Evolutionary conservation across 2,888 invertebrate species (phyloP).

Genomic region (Pandemis heparana): DNA sequence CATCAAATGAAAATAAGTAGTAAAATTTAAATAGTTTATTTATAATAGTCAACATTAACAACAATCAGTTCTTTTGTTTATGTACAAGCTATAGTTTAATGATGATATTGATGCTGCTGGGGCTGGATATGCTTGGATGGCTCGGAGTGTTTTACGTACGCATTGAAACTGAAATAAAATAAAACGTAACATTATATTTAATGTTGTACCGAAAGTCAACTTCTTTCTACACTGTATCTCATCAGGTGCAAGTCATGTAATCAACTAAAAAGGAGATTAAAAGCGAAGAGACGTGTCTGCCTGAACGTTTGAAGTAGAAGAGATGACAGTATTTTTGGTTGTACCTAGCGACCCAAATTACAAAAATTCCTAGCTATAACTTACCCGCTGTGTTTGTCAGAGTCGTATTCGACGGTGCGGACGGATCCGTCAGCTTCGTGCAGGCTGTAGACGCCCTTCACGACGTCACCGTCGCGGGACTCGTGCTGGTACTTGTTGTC

Average conservation of each 20-base stretch:
- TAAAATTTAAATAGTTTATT: slow-evolving; percentile 24
- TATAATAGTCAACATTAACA: slow-evolving; percentile 41
- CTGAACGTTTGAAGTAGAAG: too few species aligned
- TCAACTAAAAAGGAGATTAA: not conserved
- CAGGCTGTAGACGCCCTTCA: slow-evolving; percentile 86
- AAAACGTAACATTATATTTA: too few species aligned
- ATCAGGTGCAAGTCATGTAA: not conserved
- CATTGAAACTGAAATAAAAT: slow-evolving; percentile 74
- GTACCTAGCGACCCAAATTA: too few species aligned
- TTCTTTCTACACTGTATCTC: not conserved
- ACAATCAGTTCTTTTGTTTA: slow-evolving; percentile 34
- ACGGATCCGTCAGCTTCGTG: slow-evolving; percentile 85
- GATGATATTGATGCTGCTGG: slow-evolving; percentile 54
- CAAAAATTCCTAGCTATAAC: slow-evolving; percentile 31
- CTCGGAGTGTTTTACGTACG: slow-evolving; percentile 76
- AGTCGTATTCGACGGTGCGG: slow-evolving; percentile 83
- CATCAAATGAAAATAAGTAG: not conserved
- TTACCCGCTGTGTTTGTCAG: slow-evolving; percentile 82
- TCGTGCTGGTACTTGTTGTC: slow-evolving; percentile 85
- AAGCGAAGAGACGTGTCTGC: too few species aligned
- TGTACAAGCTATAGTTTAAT: slow-evolving; percentile 34
- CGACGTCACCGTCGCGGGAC: slow-evolving; percentile 74
- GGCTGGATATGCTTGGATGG: slow-evolving; percentile 63
- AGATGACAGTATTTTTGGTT: too few species aligned
- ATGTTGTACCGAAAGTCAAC: too few species aligned